These are phyloP conservation scores for Trichopoda pennipes DNA, from an alignment of 2,888 invertebrate species.

Conservation along the genomic window DNA sequence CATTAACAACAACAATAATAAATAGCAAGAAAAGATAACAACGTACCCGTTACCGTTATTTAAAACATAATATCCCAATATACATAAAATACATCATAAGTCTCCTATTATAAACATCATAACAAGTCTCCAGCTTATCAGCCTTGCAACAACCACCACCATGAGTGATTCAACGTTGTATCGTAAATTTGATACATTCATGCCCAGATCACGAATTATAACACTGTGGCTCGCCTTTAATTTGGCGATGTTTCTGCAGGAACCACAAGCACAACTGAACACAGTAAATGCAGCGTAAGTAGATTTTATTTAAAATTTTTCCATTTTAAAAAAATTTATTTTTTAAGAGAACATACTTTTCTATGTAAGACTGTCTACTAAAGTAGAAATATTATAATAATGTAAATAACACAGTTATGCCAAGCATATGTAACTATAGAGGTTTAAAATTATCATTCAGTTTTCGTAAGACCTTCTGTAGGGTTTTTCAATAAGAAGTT, in stretches of 20 bases:
- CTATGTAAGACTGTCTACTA: too few relatives aligned
- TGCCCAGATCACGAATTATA: slow-evolving; percentile 78
- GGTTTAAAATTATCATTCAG: too few relatives aligned
- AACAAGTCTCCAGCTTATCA: slow-evolving; percentile 35
- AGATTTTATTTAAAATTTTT: slow-evolving; percentile 17
- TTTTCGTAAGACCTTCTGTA: too few relatives aligned
- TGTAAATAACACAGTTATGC: too few relatives aligned
- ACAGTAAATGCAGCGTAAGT: slow-evolving; percentile 81
- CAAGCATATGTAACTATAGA: too few relatives aligned
- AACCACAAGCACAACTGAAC: slow-evolving; percentile 78
- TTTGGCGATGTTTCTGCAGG: slow-evolving; percentile 80
- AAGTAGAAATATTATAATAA: too few relatives aligned
- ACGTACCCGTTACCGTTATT: too few relatives aligned
- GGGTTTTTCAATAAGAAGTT: too few relatives aligned
- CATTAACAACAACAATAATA: background rate
- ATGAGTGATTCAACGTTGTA: slow-evolving; percentile 80
- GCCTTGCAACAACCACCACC: slow-evolving; percentile 70
- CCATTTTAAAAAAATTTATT: background rate
- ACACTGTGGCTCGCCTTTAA: slow-evolving; percentile 81
- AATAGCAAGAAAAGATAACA: background rate
- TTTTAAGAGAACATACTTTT: background rate
- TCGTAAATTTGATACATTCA: slow-evolving; percentile 76
- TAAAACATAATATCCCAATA: background rate
- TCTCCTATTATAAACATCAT: slow-evolving; percentile 20
- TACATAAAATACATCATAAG: slow-evolving; percentile 23